Evolutionary conservation across 2,113 vertebrate species (phyloP).

Genomic region (Hystrix cristata): DNA sequence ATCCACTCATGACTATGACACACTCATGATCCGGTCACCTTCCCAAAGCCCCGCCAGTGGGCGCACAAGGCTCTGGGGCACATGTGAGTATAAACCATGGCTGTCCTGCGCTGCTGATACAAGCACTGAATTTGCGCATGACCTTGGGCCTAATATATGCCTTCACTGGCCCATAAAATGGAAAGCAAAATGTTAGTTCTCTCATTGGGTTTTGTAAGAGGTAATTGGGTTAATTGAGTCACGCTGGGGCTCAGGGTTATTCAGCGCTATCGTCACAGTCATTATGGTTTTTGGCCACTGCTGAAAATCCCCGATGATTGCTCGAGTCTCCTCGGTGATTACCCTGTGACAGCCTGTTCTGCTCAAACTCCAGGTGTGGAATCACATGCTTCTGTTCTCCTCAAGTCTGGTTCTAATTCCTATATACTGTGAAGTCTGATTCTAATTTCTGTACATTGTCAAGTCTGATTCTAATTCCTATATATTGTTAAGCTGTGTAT

Average conservation of each 20-base stretch:
- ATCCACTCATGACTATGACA: neutral
- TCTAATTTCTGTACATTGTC: neutral
- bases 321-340: too few species aligned
- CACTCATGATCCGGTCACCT: neutral
- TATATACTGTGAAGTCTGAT: neutral
- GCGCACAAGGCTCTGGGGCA: too few species aligned
- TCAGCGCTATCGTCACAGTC: accelerated
- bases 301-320: neutral
- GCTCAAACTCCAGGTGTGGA: neutral
- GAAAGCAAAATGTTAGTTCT: neutral
- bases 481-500: neutral
- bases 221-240: neutral
- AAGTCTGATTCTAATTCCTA: neutral
- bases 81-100: neutral
- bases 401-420: neutral
- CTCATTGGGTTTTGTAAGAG: too few species aligned
- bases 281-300: neutral
- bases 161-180: neutral
- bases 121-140: accelerated
- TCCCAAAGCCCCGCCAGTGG: neutral
- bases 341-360: neutral
- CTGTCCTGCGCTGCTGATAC: neutral
- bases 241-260: neutral
- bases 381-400: neutral
- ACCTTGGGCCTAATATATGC: neutral